Percentiles rank a stretch among this genome's conserved stretches.
Conservation (phyloP, 2,113 vertebrate species). For the Pseudorectes ferrugineus region DNA sequence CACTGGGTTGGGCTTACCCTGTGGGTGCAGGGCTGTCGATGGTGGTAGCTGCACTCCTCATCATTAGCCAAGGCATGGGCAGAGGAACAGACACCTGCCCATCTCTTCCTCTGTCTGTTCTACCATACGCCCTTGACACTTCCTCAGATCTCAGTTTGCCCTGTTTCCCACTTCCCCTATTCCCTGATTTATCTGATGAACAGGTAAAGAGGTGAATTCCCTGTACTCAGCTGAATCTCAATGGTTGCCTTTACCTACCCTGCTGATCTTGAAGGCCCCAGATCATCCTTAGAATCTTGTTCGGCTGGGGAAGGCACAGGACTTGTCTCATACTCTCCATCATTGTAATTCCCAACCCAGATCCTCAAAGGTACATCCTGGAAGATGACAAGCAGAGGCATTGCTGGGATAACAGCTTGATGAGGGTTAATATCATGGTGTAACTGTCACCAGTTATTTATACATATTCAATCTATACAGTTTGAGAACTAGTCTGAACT, state of each 20-base stretch:
- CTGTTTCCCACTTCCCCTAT: not conserved
- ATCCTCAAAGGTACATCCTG: not conserved
- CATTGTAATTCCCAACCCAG: not conserved
- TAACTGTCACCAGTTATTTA: not conserved
- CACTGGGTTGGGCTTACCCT: not conserved
- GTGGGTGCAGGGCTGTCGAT: not conserved
- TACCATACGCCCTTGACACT: not conserved
- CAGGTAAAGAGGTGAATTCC: not conserved
- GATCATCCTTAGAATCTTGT: not conserved
- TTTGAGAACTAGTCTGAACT: not conserved
- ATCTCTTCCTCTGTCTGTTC: not conserved
- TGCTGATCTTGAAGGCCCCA: not conserved
- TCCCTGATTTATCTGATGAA: not conserved
- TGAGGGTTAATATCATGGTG: fast-evolving
- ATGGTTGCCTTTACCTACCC: not conserved
- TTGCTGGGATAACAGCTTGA: not conserved
- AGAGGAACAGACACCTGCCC: not conserved
- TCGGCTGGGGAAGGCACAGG: not conserved
- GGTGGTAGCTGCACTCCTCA: not conserved
- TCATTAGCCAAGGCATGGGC: not conserved
- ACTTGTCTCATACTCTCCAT: not conserved
- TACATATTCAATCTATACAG: not conserved
- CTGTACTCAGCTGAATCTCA: not conserved
- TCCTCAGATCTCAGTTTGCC: not conserved
- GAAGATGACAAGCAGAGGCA: not conserved